A percentile compares a stretch with the other conserved stretches of the same genome.
Evolutionary conservation across 2,888 invertebrate species (phyloP).

Genomic region (Oligia latruncula): DNA sequence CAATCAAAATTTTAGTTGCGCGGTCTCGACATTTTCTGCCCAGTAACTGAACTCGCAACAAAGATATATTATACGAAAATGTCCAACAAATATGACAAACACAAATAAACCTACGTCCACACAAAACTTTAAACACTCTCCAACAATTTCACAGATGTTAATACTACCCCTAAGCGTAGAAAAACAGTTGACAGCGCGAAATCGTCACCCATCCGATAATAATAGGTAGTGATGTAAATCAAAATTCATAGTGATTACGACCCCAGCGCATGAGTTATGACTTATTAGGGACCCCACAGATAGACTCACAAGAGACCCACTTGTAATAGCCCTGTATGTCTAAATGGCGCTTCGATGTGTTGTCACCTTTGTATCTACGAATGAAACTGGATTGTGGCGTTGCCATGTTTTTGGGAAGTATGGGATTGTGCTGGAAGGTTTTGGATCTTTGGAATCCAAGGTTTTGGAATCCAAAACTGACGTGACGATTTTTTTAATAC

Average conservation of each 20-base stretch:
- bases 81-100: constrained; percentile 15
- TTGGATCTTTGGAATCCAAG: no score
- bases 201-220: constrained; percentile 79
- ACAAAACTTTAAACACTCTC: constrained; percentile 74
- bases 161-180: constrained; percentile 64
- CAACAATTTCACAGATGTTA: constrained; percentile 84
- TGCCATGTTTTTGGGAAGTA: constrained; percentile 38
- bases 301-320: constrained; percentile 73
- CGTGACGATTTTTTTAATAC: neutral
- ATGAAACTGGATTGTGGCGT: constrained; percentile 74
- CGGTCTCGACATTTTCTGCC: neutral
- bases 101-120: constrained; percentile 28
- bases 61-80: neutral
- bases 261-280: constrained; percentile 85
- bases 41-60: neutral
- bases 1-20: neutral
- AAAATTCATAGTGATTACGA: constrained; percentile 79
- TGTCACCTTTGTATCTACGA: constrained; percentile 87
- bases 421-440: neutral
- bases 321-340: constrained; percentile 82
- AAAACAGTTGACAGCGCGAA: constrained; percentile 71
- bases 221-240: constrained; percentile 83
- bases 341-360: constrained; percentile 87
- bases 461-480: no score
- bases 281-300: constrained; percentile 77